Evolutionary conservation across 2,113 vertebrate species (phyloP), one percentile per base, ranked within the genome.

Genomic region (Pipa parva): DNA sequence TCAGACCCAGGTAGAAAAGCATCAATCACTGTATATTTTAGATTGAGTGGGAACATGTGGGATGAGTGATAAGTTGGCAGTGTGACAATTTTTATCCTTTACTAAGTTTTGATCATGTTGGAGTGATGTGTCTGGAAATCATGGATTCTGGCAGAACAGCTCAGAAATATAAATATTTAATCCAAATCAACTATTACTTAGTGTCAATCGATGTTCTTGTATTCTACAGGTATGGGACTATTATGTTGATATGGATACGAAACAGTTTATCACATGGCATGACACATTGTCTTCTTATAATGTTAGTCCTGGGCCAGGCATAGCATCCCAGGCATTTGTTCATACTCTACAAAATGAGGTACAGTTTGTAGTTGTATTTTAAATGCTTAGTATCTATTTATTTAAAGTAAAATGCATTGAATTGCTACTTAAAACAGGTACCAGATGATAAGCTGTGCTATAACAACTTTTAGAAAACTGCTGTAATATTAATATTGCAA

Each of bases 181-280:
- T 80, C 71, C 17, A 11, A 54, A 39, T 74, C 77, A 78, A 82
- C 78, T 77, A 63, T 74, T 73, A 54, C 74, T 72, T 76, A 73
- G 50, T 83, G 78, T 69, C 79, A 75, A 73, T 83, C 75, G 59
- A 9, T 5, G 51, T 7, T 63, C 69, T 72, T 72, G 73, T 29
- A 64, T 73, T 55, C 69, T 70, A 74, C 70, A 68, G 68, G 2
- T 76, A 62, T 74, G 62, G 72, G 77, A 79, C 74, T 64, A 25
- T 76, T 72, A 55, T 31, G 71, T 29, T 83, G 85, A 74, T 71
- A 75, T 63, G 3, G 12, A 74, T 56, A 65, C 20, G 75, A 64
- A 71, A 76, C 73, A 75, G 64, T 75, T 74, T 80, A 77, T 84
- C 78, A 81, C 46, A 59, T 25, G 15, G 11, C 74, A 45, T 78